Percentiles rank a stretch among this genome's conserved stretches.
These are phyloP conservation scores for Parnassius apollo DNA, from an alignment of 2,888 invertebrate genomes.

Conservation along the genomic window DNA sequence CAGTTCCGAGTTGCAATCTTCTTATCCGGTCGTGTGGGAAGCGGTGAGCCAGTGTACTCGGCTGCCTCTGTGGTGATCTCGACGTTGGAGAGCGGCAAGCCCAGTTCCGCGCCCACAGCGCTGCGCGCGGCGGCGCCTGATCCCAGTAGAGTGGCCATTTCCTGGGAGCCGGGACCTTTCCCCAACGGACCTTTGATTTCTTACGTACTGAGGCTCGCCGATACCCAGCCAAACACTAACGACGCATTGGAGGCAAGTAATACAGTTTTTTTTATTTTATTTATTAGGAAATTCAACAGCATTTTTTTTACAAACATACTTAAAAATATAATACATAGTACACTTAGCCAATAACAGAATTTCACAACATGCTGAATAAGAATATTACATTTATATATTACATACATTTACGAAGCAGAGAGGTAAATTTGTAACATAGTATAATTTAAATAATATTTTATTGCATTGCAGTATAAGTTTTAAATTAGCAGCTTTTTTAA, in stretches of 20 bases:
- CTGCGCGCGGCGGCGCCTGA: constrained; percentile 90
- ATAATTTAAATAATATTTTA: too few relatives aligned
- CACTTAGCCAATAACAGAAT: too few relatives aligned
- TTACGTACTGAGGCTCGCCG: constrained; percentile 88
- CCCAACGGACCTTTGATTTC: constrained; percentile 94
- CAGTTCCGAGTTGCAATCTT: constrained; percentile 94
- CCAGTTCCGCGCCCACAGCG: constrained; percentile 88
- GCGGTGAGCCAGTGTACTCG: constrained; percentile 87
- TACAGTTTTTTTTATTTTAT: not conserved
- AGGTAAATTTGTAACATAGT: too few relatives aligned
- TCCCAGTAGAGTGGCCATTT: constrained; percentile 90
- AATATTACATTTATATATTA: too few relatives aligned
- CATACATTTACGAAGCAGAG: too few relatives aligned
- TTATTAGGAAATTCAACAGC: too few relatives aligned
- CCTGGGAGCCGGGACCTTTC: constrained; percentile 93
- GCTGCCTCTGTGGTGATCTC: constrained; percentile 88
- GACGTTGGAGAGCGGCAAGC: constrained; percentile 87
- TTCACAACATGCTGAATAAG: too few relatives aligned
- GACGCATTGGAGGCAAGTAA: constrained; percentile 83
- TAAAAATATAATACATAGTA: too few relatives aligned
- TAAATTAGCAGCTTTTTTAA: too few relatives aligned
- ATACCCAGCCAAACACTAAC: constrained; percentile 78
- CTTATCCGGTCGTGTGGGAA: constrained; percentile 84
- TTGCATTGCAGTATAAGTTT: too few relatives aligned
- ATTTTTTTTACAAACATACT: too few relatives aligned